phyloP scores from a whole-genome alignment of 2,113 vertebrate species.

The Chaenogobius annularis region DNA sequence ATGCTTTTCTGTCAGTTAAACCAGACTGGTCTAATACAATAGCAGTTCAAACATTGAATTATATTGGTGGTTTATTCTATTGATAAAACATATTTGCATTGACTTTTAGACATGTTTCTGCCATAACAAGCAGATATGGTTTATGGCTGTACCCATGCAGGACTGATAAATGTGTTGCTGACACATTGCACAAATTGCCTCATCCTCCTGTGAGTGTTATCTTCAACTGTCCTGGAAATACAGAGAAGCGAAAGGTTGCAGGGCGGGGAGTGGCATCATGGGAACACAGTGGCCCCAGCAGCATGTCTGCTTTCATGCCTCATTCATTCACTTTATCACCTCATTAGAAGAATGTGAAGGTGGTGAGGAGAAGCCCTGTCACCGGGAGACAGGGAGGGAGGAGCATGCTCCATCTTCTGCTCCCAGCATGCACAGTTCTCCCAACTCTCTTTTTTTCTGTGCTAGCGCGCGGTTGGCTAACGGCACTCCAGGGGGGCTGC shows the following conservation, averaged over 20 bases:
- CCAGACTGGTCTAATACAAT: constrained; percentile 22
- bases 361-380: constrained; percentile 65
- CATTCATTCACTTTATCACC: constrained; percentile 78
- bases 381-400: constrained; percentile 65
- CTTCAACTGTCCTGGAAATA: constrained; percentile 54
- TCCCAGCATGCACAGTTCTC: constrained; percentile 37
- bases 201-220: constrained; percentile 56
- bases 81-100: constrained; percentile 24
- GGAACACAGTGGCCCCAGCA: constrained; percentile 62
- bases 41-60: constrained; percentile 4
- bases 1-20: constrained; percentile 26
- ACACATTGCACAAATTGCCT: constrained; percentile 70
- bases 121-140: background rate
- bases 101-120: constrained; percentile 21
- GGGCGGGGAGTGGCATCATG: constrained; percentile 48
- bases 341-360: constrained; percentile 73
- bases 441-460: background rate
- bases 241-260: constrained; percentile 53
- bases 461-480: constrained; percentile 30
- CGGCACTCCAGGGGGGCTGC: constrained; percentile 12
- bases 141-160: constrained; percentile 29
- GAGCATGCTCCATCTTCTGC: constrained; percentile 63
- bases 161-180: constrained; percentile 65
- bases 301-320: constrained; percentile 73
- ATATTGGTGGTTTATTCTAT: constrained; percentile 18